A percentile compares a stretch with the other conserved stretches of the same genome.
Conservation (phyloP, 2,888 invertebrate genomes). For the Tinea pellionella region DNA sequence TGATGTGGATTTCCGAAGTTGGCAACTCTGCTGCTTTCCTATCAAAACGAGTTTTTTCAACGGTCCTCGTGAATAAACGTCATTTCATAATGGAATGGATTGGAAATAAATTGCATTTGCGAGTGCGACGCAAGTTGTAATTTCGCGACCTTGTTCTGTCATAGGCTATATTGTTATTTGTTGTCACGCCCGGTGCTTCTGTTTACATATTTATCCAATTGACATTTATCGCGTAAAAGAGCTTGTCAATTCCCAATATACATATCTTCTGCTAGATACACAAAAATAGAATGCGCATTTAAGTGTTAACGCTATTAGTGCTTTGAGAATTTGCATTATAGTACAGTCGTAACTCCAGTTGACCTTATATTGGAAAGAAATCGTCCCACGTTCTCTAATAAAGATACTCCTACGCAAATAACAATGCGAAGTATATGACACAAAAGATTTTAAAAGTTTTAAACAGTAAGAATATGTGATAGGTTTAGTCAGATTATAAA, state of each 20-base stretch:
- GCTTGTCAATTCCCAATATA: background rate
- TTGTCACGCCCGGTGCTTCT: conserved; percentile 48
- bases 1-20: too few relatives aligned
- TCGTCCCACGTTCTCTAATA: conserved; percentile 58
- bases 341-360: conserved; percentile 33
- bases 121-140: conserved; percentile 29
- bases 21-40: background rate
- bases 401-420: conserved; percentile 53
- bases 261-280: background rate
- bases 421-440: background rate
- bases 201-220: conserved; percentile 39
- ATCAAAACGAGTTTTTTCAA: conserved; percentile 17
- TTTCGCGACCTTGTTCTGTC: conserved; percentile 37
- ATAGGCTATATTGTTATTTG: conserved; percentile 32
- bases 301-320: background rate
- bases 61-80: conserved; percentile 35
- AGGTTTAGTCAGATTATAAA: background rate
- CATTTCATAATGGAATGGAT: conserved; percentile 20
- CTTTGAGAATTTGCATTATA: conserved; percentile 29
- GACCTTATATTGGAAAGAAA: conserved; percentile 45
- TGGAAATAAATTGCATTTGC: conserved; percentile 27
- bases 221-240: background rate
- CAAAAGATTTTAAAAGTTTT: background rate
- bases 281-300: background rate
- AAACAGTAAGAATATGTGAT: background rate